Conservation (phyloP, 2,888 invertebrate genomes). For the Geotrupes spiniger region DNA sequence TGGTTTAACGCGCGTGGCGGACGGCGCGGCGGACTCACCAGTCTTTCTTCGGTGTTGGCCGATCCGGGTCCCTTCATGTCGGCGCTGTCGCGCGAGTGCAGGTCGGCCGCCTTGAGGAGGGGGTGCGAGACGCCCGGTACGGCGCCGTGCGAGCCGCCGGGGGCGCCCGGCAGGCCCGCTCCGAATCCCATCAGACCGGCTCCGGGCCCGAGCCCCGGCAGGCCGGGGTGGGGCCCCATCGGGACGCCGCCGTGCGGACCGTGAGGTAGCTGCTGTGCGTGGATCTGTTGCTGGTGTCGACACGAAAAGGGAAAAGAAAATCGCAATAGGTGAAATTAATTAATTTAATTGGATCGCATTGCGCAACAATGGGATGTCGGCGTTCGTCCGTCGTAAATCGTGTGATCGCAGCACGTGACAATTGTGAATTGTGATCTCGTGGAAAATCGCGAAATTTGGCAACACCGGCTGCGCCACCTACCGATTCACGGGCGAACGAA, state of each 20-base stretch:
- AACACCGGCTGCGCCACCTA: no score
- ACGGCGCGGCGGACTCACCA: slow-evolving; percentile 37
- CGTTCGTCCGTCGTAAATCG: no score
- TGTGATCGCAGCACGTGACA: no score
- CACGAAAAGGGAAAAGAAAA: slow-evolving; percentile 10
- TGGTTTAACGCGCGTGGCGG: slow-evolving; percentile 17
- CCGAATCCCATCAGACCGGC: slow-evolving; percentile 42
- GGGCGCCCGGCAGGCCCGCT: slow-evolving; percentile 41
- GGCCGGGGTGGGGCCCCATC: slow-evolving; percentile 48
- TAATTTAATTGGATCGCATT: no score
- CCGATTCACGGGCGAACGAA: no score
- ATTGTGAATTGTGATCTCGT: no score
- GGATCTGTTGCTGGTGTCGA: slow-evolving; percentile 48
- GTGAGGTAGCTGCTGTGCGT: slow-evolving; percentile 49
- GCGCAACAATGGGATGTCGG: no score
- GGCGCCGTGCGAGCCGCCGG: slow-evolving; percentile 39
- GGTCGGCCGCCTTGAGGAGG: slow-evolving; percentile 46
- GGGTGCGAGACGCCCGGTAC: slow-evolving; percentile 43
- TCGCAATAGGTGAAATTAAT: slow-evolving; percentile 3
- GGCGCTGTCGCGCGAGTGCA: slow-evolving; percentile 41
- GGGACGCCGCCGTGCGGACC: slow-evolving; percentile 47
- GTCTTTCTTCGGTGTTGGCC: slow-evolving; percentile 49
- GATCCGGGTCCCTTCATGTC: slow-evolving; percentile 46
- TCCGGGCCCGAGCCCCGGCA: slow-evolving; percentile 46
- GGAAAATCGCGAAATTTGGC: no score